Evolutionary conservation across 2,797 vertebrate genomes (phyloP).

Genomic region (Eleutherodactylus coqui): DNA sequence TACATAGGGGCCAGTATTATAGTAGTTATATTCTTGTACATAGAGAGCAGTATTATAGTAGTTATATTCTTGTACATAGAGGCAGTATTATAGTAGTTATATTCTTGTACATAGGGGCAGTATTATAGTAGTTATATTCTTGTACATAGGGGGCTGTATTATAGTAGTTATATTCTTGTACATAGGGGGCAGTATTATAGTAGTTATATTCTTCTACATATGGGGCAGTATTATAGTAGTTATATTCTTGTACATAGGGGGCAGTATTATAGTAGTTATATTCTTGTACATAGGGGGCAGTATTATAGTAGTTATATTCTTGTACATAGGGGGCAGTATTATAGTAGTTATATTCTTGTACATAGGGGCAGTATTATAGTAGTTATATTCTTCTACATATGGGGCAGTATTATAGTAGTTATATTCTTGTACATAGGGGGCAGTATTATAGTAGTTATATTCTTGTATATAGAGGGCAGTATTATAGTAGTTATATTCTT

Average conservation of each 20-base stretch:
- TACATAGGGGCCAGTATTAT: too few species aligned
- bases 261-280: conserved; percentile 6
- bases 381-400: background rate
- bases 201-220: background rate
- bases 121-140: too few species aligned
- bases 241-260: background rate
- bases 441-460: background rate
- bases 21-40: too few species aligned
- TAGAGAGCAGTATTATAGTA: too few species aligned
- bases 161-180: too few species aligned
- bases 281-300: background rate
- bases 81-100: too few species aligned
- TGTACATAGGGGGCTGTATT: too few species aligned
- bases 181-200: too few species aligned
- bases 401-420: background rate
- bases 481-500: conserved; percentile 5
- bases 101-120: too few species aligned
- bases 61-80: too few species aligned
- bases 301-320: conserved; percentile 7
- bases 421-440: background rate
- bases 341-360: conserved; percentile 3
- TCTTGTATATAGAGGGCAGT: background rate
- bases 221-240: background rate
- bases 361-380: background rate
- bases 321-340: background rate